Conservation (phyloP, 1,140 invertebrate species). For the Centruroides vittatus region DNA sequence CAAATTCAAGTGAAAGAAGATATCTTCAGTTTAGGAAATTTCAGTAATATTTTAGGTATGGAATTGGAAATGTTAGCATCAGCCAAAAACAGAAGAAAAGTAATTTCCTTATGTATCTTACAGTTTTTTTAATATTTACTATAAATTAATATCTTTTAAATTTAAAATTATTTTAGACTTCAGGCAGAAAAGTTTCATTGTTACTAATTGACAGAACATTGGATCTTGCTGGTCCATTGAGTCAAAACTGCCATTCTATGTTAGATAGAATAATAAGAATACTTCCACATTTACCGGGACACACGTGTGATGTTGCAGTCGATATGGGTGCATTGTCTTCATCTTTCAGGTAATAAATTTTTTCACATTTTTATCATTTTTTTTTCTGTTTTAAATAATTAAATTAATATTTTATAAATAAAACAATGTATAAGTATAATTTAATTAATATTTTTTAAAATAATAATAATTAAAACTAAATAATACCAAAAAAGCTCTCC, state of each 20-base stretch:
- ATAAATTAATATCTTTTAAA: neutral
- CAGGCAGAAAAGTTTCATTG: slow-evolving; percentile 23
- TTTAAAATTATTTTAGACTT: slow-evolving; percentile 18
- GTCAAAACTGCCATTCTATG: slow-evolving; percentile 24
- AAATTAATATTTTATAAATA: no score
- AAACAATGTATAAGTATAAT: no score
- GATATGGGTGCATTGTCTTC: slow-evolving; percentile 24
- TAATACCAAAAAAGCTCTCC: no score
- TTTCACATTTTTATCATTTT: no score
- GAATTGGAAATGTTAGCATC: slow-evolving; percentile 19
- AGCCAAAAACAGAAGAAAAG: slow-evolving; percentile 5
- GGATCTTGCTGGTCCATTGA: slow-evolving; percentile 23
- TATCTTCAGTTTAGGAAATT: slow-evolving; percentile 25
- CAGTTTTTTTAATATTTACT: neutral
- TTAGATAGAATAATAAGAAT: slow-evolving; percentile 25
- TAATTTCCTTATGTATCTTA: neutral
- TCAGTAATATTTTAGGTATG: slow-evolving; percentile 25
- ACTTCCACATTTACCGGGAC: slow-evolving; percentile 24
- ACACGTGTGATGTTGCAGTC: slow-evolving; percentile 24
- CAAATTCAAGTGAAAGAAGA: slow-evolving; percentile 25
- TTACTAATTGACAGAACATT: slow-evolving; percentile 27
- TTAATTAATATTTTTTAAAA: no score
- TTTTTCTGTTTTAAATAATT: no score
- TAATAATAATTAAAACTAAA: no score
- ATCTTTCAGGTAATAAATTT: slow-evolving; percentile 17